Base-by-base conservation (phyloP, 2,797 vertebrate genomes). In the Bovichtus diacanthus region DNA sequence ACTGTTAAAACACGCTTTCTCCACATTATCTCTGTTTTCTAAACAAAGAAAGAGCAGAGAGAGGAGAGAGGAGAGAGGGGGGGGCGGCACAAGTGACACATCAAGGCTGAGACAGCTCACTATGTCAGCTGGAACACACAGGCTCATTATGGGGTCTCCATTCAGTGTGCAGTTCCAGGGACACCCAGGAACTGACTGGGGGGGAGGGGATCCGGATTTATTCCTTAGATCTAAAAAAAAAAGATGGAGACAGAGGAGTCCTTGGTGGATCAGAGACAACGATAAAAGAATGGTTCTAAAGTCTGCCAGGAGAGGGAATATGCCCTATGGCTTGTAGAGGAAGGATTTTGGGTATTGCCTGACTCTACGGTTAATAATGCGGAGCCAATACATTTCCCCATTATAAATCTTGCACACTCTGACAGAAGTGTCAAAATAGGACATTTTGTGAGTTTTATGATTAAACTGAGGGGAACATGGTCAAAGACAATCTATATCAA, bases 101-200 rank as follows among this genome's bases (percentile, higher is more conserved):
- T 93, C 90, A 89, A 90, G 88, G 74, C 80, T 72, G 69, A 90
- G 86, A 92, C 91, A 80, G 81, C 84, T 88, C 88, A 78, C 71
- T 88, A 85, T 90, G 86, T 90, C 88, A 81, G 81, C 85, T 83
- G 87, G 87, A 91, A 81, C 85, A 93, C 88, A 91, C 89, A 92
- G 77, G 74, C 90, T 93, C 93, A 93, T 93, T 94, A 93, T 92
- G 78, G 84, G 84, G 66, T 81, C 84, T 87, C 79, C 64, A 72
- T 84, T 84, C 90, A 74, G 78, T 59, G 23, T 59, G 75, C 55
- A 86, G 88, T 91, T 89, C 85, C 46, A 79, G 89, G 82, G 89
- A 85, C 77, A 62, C 62, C 65, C 62, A 61, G 23, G 53, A 75
- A 67, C 73, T 59, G 70, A 76, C 80, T 83, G 76, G 44, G 61